phyloP scores from a whole-genome alignment of 2,888 invertebrate genomes.

The Anodontia alba region DNA sequence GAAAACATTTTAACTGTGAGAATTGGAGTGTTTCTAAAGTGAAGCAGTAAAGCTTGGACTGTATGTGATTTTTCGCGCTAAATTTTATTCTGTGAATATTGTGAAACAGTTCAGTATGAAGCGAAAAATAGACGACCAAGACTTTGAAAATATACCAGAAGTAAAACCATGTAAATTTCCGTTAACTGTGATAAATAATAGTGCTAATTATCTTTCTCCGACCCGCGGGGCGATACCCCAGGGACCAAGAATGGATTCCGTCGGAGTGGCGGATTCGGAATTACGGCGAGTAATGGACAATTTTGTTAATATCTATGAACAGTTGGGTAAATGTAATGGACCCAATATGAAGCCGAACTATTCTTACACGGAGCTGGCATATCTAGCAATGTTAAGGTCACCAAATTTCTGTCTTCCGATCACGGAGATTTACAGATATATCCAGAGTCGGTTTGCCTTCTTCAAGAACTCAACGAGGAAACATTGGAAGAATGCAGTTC shows the following conservation, averaged over 20 bases:
- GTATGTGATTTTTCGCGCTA: not conserved
- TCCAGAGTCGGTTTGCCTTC: constrained; percentile 67
- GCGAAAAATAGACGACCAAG: not conserved
- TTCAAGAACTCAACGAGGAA: constrained; percentile 66
- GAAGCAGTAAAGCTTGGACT: not conserved
- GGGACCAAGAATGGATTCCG: not conserved
- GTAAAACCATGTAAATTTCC: not conserved
- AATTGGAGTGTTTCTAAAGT: too few species aligned
- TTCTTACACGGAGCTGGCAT: constrained; percentile 75
- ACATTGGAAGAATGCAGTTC: constrained; percentile 75
- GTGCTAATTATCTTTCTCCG: not conserved
- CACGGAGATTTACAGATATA: constrained; percentile 70
- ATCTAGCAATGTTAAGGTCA: constrained; percentile 69
- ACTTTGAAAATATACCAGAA: not conserved
- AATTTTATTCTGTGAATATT: not conserved
- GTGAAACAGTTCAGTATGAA: not conserved
- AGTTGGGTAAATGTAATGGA: constrained; percentile 61
- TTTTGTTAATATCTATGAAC: constrained; percentile 69
- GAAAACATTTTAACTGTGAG: too few species aligned
- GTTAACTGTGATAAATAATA: not conserved
- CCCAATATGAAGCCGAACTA: constrained; percentile 69
- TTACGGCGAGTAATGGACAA: constrained; percentile 69
- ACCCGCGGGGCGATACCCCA: not conserved
- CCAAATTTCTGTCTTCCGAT: constrained; percentile 74
- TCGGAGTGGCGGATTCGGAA: constrained; percentile 55